A percentile compares a stretch with the other conserved stretches of the same genome.
Evolutionary conservation across 2,888 invertebrate genomes (phyloP).

Genomic region (Melinopterus prodromus): DNA sequence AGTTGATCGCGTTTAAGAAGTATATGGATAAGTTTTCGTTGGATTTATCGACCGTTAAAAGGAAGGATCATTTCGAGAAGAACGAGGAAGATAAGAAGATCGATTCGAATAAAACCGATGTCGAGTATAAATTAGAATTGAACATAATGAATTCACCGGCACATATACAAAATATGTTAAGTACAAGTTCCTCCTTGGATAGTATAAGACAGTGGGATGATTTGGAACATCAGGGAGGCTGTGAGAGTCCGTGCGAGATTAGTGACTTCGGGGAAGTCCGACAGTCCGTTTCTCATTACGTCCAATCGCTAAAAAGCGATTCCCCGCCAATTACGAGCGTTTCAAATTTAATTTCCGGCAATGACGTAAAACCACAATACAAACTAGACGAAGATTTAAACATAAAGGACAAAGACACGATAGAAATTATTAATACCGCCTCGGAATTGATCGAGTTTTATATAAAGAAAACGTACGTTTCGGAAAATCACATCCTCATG

Average conservation of each 20-base stretch:
- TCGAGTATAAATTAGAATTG: conserved; percentile 44
- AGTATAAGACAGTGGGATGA: conserved; percentile 61
- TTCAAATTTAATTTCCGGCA: conserved; percentile 48
- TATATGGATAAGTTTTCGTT: conserved; percentile 52
- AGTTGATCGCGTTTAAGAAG: conserved; percentile 56
- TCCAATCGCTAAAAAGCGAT: conserved; percentile 55
- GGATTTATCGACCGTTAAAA: conserved; percentile 48
- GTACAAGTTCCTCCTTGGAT: conserved; percentile 58
- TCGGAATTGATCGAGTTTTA: conserved; percentile 58
- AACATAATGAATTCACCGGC: conserved; percentile 50
- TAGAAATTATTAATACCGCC: conserved; percentile 54
- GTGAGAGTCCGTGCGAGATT: conserved; percentile 57
- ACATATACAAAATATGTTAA: conserved; percentile 49
- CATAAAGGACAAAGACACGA: conserved; percentile 53
- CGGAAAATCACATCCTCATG: conserved; percentile 61
- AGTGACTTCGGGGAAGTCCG: conserved; percentile 54
- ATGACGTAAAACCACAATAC: conserved; percentile 25
- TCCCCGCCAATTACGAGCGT: conserved; percentile 53
- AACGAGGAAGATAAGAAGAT: conserved; percentile 33
- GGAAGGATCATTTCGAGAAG: conserved; percentile 35
- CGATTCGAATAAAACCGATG: conserved; percentile 38
- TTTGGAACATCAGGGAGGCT: conserved; percentile 58
- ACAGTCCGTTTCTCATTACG: conserved; percentile 56
- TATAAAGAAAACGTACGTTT: conserved; percentile 56
- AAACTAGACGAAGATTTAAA: conserved; percentile 44